phyloP scores from a whole-genome alignment of 64 coral and sea anemone genomes.

The Stylophora pistillata region DNA sequence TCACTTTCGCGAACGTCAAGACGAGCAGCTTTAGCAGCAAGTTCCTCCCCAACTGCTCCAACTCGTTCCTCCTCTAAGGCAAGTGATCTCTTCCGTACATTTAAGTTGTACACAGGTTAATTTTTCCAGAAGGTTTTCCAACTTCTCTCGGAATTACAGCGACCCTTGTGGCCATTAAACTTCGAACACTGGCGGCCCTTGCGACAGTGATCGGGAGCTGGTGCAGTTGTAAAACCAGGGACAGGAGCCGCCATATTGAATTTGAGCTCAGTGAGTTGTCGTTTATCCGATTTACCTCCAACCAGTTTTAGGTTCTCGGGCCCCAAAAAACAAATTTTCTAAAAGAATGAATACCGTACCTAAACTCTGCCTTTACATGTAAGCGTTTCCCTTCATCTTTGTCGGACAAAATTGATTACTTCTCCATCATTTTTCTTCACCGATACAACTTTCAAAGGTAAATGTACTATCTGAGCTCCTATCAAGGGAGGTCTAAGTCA shows the following conservation, averaged over 20 bases:
- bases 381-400: not conserved
- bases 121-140: constrained; percentile 14
- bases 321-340: constrained; percentile 8
- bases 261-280: not conserved
- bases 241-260: constrained; percentile 53
- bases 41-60: constrained; percentile 36
- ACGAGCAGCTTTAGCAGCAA: constrained; percentile 44
- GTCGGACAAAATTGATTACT: not conserved
- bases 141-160: constrained; percentile 50
- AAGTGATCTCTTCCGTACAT: constrained; percentile 18
- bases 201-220: constrained; percentile 10
- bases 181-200: constrained; percentile 37
- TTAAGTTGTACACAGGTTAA: constrained; percentile 52
- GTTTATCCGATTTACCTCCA: constrained; percentile 32
- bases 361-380: constrained; percentile 12
- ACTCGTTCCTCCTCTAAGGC: constrained; percentile 35
- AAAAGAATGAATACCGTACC: constrained; percentile 11
- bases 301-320: constrained; percentile 15
- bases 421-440: not conserved
- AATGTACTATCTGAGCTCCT: not conserved
- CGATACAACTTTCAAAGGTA: not conserved
- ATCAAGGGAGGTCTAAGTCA: constrained; percentile 43
- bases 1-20: not conserved
- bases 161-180: constrained; percentile 54
- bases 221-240: not conserved